These are phyloP conservation scores for Podocnemis expansa DNA, from an alignment of 2,113 vertebrate genomes.

Conservation along the genomic window DNA sequence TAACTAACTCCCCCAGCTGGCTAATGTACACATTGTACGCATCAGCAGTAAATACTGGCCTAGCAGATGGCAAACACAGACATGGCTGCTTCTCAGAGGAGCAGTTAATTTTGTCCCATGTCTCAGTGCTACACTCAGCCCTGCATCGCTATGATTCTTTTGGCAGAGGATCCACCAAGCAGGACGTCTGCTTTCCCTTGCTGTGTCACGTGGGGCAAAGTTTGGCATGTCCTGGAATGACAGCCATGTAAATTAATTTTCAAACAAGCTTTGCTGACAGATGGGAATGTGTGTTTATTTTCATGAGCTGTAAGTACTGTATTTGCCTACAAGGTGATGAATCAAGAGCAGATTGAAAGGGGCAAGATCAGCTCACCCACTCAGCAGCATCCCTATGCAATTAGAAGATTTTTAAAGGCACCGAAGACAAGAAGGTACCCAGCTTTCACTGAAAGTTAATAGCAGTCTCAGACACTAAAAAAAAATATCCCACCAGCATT, in stretches of 20 bases:
- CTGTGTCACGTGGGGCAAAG: background rate
- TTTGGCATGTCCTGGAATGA: background rate
- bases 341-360: background rate
- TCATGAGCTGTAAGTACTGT: background rate
- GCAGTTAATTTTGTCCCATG: background rate
- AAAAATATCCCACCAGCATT: background rate
- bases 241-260: background rate
- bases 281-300: background rate
- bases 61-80: background rate
- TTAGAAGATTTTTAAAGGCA: background rate
- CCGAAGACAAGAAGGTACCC: background rate
- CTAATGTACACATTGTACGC: background rate
- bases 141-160: background rate
- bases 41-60: background rate
- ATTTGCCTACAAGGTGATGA: background rate
- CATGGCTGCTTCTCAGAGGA: background rate
- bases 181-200: background rate
- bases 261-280: background rate
- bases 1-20: background rate
- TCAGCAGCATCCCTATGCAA: background rate
- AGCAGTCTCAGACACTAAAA: background rate
- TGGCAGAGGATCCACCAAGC: background rate
- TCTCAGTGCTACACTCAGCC: background rate
- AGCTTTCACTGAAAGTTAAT: background rate
- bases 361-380: background rate